Conservation (phyloP, 2,797 vertebrate genomes). For the Benthosema pterotum region DNA sequence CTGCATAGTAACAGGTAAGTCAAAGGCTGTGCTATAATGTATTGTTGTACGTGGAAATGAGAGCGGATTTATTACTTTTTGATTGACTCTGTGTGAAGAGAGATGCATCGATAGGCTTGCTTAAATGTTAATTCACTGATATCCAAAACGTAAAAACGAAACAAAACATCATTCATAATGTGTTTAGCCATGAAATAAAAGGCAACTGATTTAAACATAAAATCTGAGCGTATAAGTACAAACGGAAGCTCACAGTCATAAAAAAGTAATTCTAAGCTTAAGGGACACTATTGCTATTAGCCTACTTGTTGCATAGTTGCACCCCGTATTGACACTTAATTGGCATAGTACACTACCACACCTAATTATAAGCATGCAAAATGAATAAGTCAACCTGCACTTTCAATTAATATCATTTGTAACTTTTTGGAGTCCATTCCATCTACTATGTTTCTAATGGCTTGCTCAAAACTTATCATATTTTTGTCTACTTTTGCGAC, state of each 20-base stretch:
- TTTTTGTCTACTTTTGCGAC: not conserved
- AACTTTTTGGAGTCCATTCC: not conserved
- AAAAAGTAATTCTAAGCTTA: not conserved
- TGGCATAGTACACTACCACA: slow-evolving; percentile 15
- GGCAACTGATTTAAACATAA: too few species aligned
- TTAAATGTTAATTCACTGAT: too few species aligned
- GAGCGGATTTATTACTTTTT: not conserved
- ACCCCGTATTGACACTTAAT: too few species aligned
- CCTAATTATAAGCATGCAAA: slow-evolving; percentile 19
- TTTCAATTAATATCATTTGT: not conserved
- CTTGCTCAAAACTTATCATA: not conserved
- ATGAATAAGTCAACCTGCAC: too few species aligned
- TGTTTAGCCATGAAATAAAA: too few species aligned
- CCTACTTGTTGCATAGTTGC: not conserved
- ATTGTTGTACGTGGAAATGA: not conserved
- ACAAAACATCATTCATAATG: too few species aligned
- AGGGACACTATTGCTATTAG: not conserved
- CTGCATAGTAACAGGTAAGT: slow-evolving; percentile 51
- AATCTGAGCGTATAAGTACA: not conserved
- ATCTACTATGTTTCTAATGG: not conserved
- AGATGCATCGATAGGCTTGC: too few species aligned
- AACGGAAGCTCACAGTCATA: not conserved
- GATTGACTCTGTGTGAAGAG: too few species aligned
- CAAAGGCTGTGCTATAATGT: slow-evolving; percentile 1
- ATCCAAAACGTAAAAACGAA: too few species aligned